Evolutionary conservation across 1,140 invertebrate genomes (phyloP).

Genomic region (Tribolium madens): DNA sequence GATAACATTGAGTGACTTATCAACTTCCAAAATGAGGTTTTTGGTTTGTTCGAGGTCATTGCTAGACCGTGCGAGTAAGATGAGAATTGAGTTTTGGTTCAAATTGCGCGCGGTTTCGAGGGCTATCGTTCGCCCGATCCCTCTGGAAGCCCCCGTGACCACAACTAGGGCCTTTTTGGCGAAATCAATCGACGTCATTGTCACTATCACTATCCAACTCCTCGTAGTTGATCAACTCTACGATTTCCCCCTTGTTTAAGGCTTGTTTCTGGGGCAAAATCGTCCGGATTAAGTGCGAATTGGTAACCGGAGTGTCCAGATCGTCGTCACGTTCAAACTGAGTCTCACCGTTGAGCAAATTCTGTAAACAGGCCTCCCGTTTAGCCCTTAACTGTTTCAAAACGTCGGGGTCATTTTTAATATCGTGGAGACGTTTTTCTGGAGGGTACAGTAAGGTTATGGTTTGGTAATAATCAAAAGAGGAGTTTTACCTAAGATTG

Average conservation of each 20-base stretch:
- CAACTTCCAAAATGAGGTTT: constrained; percentile 67
- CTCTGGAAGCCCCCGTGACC: constrained; percentile 89
- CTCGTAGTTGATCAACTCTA: constrained; percentile 68
- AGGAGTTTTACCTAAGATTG: constrained; percentile 60
- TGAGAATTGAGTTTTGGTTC: constrained; percentile 71
- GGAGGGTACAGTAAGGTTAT: constrained; percentile 40
- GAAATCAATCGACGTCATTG: constrained; percentile 61
- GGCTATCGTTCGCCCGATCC: constrained; percentile 85
- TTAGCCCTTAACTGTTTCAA: constrained; percentile 67
- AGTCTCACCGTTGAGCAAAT: constrained; percentile 61
- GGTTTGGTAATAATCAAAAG: background rate
- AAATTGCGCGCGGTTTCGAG: constrained; percentile 72
- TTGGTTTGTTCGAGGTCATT: constrained; percentile 75
- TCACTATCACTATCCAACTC: constrained; percentile 57
- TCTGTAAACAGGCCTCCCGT: constrained; percentile 66
- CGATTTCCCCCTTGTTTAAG: constrained; percentile 66
- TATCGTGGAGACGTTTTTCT: constrained; percentile 68
- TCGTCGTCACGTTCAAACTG: constrained; percentile 50
- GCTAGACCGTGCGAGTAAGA: constrained; percentile 82
- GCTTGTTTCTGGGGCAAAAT: constrained; percentile 66
- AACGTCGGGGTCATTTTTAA: constrained; percentile 66
- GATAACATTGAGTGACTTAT: constrained; percentile 68
- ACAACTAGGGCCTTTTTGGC: constrained; percentile 68
- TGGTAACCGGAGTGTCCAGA: constrained; percentile 65
- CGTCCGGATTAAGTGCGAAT: constrained; percentile 64